Evolutionary conservation across 1,140 invertebrate species (phyloP), one percentile per base, ranked within the genome.

Genomic region (Chlorops oryzae): DNA sequence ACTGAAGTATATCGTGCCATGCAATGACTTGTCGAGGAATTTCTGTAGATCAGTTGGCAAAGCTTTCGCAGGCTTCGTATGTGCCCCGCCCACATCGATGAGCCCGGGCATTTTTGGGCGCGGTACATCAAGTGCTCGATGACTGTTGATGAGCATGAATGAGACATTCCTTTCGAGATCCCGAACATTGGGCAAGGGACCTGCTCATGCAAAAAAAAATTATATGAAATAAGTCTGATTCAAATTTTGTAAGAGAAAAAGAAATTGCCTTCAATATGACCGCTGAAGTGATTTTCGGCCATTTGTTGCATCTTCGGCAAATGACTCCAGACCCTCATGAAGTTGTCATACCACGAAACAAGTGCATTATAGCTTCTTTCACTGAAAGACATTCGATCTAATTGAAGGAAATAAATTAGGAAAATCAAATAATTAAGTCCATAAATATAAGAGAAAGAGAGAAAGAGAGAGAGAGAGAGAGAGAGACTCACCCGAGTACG

Each of bases 1-100:
- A 50, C 76, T 80, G 55, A 83, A 80, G 54, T 79, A 80, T 57
- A 83, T 78, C 13, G 75, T 75, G 1, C 80, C 80, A 32, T 81
- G 58, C 4, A 58, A 66, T 43, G 80, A 72, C 24, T 68, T 70
- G 40, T 80, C 75, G 15, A 81, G 54, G 52, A 80, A 80, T 5
- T 62, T 52, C 51, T 77, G 59, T 4, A 73, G 46, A 20, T 75
- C 65, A 52, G 57, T 18, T 3, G 77, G 72, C 51, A 78, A 48
- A 23, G 63, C 49, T 46, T 74, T 72, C 4, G 61, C 55, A 23
- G 54, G 50, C 49, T 70, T 62, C 20, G 74, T 73, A 54, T 80
- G 78, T 28, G 75, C 70, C 10, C 78, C 78, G 7, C 73, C 77
- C 52, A 80, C 73, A 55, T 76, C 61, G 3, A 80, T 61, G 0